Evolutionary conservation across 2,888 invertebrate species (phyloP), one percentile per base, ranked within the genome.

Genomic region (Trissoscelio sp.): DNA sequence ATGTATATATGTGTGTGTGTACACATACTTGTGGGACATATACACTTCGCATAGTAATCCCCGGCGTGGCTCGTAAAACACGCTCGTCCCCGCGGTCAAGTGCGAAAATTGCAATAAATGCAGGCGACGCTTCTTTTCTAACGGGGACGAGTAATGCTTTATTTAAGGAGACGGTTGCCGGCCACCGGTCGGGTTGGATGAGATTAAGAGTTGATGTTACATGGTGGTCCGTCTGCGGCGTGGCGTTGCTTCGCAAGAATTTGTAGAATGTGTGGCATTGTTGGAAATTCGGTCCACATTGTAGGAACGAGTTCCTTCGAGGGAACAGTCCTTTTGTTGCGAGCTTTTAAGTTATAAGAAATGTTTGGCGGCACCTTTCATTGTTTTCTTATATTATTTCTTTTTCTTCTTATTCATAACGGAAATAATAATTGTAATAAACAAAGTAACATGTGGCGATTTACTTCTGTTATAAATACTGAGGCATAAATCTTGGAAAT

Each of bases 31-130:
- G 39, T 34, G 39, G 22, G n/a, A n/a, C n/a, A n/a, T n/a, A 39
- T 46, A 20, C 53, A 42, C 58, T 44, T 55, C 46, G 55, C 70
- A 58, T 58, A 83, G 80, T 84, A 86, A 86, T 86, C 84, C 86
- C 86, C 46, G 83, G 82, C 85, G 83, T 79, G 85, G 80, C 79
- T 84, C 85, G 44, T 85, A 84, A 84, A 85, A 84, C 83, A 85
- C 83, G 84, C 85, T 86, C 85, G 80, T 84, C 83, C 83, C 85
- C n/a, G 83, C 85, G 86, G 85, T 86, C 86, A 85, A 86, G 87
- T 87, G 86, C 85, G 86, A 87, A 87, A 86, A 86, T 87, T 84
- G 84, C 86, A 83, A 86, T 83, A 84, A 85, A 84, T 84, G 85
- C 85, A 83, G 39, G 51, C 80, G 77, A 53, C 34, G 44, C 66